Evolutionary conservation across 2,888 invertebrate genomes (phyloP), one percentile per base, ranked within the genome.

Genomic region (Polyommatus iphigenia): DNA sequence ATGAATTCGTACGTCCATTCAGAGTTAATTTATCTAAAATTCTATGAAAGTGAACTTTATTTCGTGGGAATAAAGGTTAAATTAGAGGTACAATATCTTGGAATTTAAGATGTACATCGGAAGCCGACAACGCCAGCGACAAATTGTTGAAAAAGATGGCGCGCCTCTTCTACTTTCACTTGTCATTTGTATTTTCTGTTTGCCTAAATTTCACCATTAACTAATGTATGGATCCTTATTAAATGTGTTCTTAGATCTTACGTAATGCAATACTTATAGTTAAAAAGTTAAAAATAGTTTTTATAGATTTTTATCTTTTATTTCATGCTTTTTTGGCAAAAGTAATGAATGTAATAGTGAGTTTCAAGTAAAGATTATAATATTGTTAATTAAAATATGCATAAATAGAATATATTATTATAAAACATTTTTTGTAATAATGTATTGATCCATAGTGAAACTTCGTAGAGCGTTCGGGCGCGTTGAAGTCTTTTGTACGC

Each of bases 111-210:
- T 72, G 72, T 59, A 57, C 67, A 36, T 78, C 78, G 71, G 67
- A 73, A 77, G 76, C 79, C 72, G 79, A 81, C 78, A 81, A 79
- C 80, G 78, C 79, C 81, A 78, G 71, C 77, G 81, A 82, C 81
- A 83, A 82, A 83, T 83, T 78, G 79, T 81, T 79, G 78, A 81
- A 81, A 81, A 81, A 80, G 81, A 81, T 81, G 84, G 85, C 88
- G 82, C 87, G 85, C 89, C 88, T 84, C 90, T 89, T 90, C 83
- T 84, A 88, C 93, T 94, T 94, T 94, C 93, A 90, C 91, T 85
- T 81, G 86, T 89, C 88, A 89, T 92, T 91, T 91, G 87, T 90
- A 86, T 88, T 87, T 80, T 90, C 86, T 92, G 91, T 94, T 92
- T 93, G 86, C 84, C 88, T 85, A 88, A 91, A 91, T 93, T 93